A percentile compares a stretch with the other conserved stretches of the same genome.
Evolutionary conservation across 2,797 vertebrate species (phyloP).

Genomic region (Gallinago nigripennis): DNA sequence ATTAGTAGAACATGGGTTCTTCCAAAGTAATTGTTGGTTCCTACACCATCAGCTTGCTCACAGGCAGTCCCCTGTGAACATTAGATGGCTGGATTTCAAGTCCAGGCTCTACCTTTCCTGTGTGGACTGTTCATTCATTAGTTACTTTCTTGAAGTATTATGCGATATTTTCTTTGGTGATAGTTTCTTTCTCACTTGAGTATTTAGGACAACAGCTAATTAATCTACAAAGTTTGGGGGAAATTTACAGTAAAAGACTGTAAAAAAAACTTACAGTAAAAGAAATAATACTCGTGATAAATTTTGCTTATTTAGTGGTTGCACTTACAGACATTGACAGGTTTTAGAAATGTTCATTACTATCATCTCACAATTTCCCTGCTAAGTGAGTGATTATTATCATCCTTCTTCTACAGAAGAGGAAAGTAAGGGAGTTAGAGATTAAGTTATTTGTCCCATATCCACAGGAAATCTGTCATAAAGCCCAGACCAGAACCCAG

Average conservation of each 20-base stretch:
- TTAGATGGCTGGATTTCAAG: neutral
- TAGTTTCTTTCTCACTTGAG: neutral
- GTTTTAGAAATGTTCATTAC: neutral
- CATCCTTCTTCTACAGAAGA: neutral
- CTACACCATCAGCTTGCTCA: neutral
- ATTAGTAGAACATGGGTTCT: neutral
- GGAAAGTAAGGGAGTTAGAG: neutral
- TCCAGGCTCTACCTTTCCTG: neutral
- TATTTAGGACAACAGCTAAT: constrained; percentile 20
- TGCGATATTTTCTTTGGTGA: neutral
- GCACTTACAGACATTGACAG: neutral
- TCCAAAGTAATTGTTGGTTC: neutral
- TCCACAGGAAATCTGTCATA: constrained; percentile 20
- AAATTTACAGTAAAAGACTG: neutral
- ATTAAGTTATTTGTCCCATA: constrained; percentile 3
- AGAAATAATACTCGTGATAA: neutral
- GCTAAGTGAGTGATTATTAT: constrained; percentile 29
- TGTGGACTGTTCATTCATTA: neutral
- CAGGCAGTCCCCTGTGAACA: neutral
- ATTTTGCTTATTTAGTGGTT: constrained; percentile 27
- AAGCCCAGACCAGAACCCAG: neutral
- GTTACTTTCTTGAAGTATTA: neutral
- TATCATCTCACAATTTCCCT: neutral
- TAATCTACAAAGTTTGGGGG: neutral
- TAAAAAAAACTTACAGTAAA: neutral